phyloP scores from a whole-genome alignment of 2,888 invertebrate species.

The Agrochola lychnidis region DNA sequence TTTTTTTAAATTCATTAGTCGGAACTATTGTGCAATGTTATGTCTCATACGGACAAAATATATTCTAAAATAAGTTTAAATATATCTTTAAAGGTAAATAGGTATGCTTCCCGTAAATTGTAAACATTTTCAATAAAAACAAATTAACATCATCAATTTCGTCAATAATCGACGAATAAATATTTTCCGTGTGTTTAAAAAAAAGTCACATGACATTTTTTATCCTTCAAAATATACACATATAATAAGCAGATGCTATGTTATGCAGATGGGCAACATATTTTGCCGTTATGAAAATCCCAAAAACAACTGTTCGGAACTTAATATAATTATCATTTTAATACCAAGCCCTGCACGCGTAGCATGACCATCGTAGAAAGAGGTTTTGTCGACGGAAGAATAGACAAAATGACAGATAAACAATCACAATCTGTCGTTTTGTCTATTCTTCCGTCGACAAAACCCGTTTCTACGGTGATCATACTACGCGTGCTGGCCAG shows the following conservation, averaged over 20 bases:
- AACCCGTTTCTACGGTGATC: too few relatives aligned
- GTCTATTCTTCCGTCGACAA: too few relatives aligned
- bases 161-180: neutral
- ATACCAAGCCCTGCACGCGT: neutral
- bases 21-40: constrained; percentile 9
- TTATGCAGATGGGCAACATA: neutral
- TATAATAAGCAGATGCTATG: too few relatives aligned
- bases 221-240: neutral
- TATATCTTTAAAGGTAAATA: neutral
- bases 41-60: neutral
- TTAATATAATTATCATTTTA: neutral
- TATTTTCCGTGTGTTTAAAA: neutral
- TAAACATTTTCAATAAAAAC: neutral
- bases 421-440: too few relatives aligned
- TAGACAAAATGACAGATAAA: too few relatives aligned
- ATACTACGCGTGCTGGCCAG: too few relatives aligned
- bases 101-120: neutral
- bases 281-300: neutral
- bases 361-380: too few relatives aligned
- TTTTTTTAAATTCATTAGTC: constrained; percentile 5
- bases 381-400: too few relatives aligned
- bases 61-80: neutral
- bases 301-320: neutral
- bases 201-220: neutral
- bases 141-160: neutral